phyloP scores from a whole-genome alignment of 2,113 vertebrate genomes.

The Hemichromis elongatus region DNA sequence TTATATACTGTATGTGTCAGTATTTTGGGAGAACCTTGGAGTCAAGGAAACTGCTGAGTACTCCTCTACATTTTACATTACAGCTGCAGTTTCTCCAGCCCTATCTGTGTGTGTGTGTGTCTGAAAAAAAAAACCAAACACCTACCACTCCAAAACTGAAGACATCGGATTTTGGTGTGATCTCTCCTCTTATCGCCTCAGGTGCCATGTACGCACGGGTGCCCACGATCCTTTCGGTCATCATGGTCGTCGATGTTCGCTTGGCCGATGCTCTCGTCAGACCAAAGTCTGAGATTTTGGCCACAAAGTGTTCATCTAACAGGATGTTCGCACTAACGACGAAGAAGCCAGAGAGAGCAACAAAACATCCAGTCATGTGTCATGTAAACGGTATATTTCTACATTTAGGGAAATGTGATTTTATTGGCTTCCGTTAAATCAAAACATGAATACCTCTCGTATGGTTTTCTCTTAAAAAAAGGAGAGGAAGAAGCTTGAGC shows the following conservation, averaged over 20 bases:
- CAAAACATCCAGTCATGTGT: not conserved
- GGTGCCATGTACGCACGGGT: constrained; percentile 96
- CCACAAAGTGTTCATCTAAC: constrained; percentile 77
- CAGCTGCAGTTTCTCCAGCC: not conserved
- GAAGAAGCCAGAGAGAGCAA: not conserved
- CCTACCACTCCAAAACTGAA: constrained; percentile 96
- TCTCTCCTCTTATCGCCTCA: constrained; percentile 90
- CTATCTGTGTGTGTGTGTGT: not conserved
- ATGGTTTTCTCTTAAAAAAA: not conserved
- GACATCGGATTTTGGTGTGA: constrained; percentile 90
- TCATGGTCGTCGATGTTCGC: constrained; percentile 77
- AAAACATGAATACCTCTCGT: not conserved
- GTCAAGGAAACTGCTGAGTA: constrained; percentile 1
- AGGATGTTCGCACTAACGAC: constrained; percentile 87
- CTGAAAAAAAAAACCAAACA: constrained; percentile 5
- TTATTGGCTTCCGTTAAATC: not conserved
- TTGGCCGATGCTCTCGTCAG: constrained; percentile 86
- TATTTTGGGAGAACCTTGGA: not conserved
- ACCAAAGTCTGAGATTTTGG: constrained; percentile 96
- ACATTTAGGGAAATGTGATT: not conserved
- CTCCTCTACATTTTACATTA: not conserved
- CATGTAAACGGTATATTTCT: not conserved
- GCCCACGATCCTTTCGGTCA: constrained; percentile 91
- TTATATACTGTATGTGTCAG: constrained; percentile 8
- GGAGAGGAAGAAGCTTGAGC: not conserved